phyloP scores from a whole-genome alignment of 2,113 vertebrate species.

The Oncorhynchus nerka region DNA sequence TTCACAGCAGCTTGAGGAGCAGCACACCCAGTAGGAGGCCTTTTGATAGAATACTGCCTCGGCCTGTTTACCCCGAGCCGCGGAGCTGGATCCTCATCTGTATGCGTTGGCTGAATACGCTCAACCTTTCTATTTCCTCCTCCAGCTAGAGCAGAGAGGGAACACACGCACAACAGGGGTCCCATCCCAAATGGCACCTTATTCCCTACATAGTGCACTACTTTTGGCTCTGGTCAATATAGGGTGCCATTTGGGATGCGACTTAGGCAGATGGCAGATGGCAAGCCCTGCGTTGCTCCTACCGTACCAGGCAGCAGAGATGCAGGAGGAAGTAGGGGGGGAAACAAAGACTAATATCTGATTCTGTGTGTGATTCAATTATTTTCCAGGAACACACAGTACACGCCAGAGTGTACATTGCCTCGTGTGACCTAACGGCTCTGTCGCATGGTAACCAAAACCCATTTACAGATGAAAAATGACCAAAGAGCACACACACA shows the following conservation, averaged over 20 bases:
- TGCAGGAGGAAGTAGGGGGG: conserved; percentile 18
- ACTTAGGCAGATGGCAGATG: neutral
- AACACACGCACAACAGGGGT: too few relatives aligned
- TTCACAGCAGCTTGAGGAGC: conserved; percentile 15
- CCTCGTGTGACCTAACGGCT: conserved; percentile 23
- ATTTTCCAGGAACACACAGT: conserved; percentile 30
- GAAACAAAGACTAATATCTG: conserved; percentile 33
- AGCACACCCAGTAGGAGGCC: conserved; percentile 28
- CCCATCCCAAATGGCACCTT: too few relatives aligned
- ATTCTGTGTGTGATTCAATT: conserved; percentile 37
- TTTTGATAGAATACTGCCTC: conserved; percentile 28
- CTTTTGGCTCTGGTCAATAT: too few relatives aligned
- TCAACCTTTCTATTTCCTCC: neutral
- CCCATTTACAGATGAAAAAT: conserved; percentile 35
- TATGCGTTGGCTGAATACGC: conserved; percentile 25
- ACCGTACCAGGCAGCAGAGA: neutral
- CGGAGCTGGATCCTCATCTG: conserved; percentile 26
- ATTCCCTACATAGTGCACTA: too few relatives aligned
- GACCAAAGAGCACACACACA: conserved; percentile 16
- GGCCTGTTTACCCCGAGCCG: conserved; percentile 6
- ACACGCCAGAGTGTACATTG: conserved; percentile 16
- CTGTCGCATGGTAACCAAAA: conserved; percentile 50
- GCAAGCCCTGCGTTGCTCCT: conserved; percentile 27
- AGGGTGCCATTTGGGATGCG: neutral
- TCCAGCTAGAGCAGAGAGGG: neutral